Percentiles rank a stretch among this genome's conserved stretches.
These are phyloP conservation scores for Noctua pronuba DNA, from an alignment of 2,888 invertebrate species.

Conservation along the genomic window DNA sequence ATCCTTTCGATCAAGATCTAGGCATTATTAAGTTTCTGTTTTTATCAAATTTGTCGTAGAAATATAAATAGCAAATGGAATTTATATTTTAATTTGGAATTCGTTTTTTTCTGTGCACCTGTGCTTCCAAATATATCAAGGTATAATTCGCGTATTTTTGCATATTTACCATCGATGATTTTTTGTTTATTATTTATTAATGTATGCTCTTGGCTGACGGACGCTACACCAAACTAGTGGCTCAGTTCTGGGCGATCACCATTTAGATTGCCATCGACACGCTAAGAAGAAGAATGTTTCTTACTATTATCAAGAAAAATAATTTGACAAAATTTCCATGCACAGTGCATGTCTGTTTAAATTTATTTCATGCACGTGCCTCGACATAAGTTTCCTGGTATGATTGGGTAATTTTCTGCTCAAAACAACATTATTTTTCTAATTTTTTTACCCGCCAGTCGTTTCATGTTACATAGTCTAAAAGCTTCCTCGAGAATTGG, in stretches of 20 bases:
- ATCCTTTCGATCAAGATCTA: background rate
- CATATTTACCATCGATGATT: background rate
- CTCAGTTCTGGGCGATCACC: too few species aligned
- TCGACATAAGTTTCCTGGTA: background rate
- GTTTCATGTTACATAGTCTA: too few species aligned
- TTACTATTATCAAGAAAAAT: slow-evolving; percentile 5
- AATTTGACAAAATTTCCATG: background rate
- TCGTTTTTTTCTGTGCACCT: background rate
- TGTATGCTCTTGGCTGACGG: too few species aligned
- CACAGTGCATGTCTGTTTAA: background rate
- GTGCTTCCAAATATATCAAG: background rate
- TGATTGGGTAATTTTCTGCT: background rate
- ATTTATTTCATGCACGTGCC: too few species aligned
- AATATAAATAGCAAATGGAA: background rate
- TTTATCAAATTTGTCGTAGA: background rate
- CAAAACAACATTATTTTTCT: background rate
- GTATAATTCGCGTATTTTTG: background rate
- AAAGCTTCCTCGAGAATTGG: background rate
- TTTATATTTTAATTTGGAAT: background rate
- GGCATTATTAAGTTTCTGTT: background rate
- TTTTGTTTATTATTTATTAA: background rate
- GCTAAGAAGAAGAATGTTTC: too few species aligned
- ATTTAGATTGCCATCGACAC: too few species aligned
- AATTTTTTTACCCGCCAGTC: background rate
- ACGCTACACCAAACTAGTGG: too few species aligned